Base-by-base conservation (phyloP, 2,113 vertebrate species). In the Triplophysa dalaica region DNA sequence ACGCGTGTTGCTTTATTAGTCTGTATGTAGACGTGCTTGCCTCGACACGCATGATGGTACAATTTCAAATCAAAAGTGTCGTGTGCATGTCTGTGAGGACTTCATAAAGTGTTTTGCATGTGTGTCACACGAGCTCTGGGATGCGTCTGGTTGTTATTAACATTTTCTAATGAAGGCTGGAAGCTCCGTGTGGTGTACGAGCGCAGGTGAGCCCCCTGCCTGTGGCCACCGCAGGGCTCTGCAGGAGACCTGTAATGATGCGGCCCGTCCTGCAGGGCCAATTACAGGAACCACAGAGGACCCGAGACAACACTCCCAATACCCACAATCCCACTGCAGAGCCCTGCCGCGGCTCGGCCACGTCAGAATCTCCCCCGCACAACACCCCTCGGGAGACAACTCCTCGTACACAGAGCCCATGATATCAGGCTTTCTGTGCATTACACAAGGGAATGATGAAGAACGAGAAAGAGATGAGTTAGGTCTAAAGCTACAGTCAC, bases 71-170 rank as follows among this genome's bases (percentile, higher is more conserved):
- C 3, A 74, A 22, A 58, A 56, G 2, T n/a, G 41, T 65, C 50
- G 26, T 19, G 62, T 61, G 66, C 24, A 3, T 58, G 64, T 64
- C 74, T 29, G 74, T 2, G 61, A 50, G 64, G 83, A 61, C 50
- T 43, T 81, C 48, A 58, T 48, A 29, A 33, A 75, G 52, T 62
- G 65, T 85, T 84, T 52, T 75, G 81, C n/a, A 87, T 78, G 78
- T 85, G 92, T 93, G 88, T 87, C 83, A 87, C 89, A 11, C 24
- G 84, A 90, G 88, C 90, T 0, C 14, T 86, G 91, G 92, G 92
- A 89, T 75, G 0, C 3, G 63, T 14, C n/a, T 68, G 87, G 85
- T 73, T 88, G 85, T 89, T 91, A 84, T 91, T 90, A 86, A 82
- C 60, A 43, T 82, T 86, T 85, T 76, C 60, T 86, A 86, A 91